Conservation (phyloP, 2,888 invertebrate genomes). For the Corythucha ciliata region DNA sequence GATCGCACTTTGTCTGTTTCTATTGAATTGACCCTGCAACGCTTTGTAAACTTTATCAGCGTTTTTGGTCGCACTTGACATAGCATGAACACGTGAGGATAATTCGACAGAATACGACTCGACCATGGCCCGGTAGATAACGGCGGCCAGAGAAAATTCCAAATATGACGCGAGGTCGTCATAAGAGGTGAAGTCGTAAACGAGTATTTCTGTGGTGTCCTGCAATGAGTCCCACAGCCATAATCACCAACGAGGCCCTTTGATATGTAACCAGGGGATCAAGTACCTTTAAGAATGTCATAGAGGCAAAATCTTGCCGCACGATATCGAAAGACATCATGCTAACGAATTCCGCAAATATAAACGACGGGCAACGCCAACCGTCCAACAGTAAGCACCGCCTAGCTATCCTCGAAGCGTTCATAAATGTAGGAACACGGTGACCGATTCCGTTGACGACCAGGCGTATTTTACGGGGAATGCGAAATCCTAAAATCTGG, state of each 20-base stretch:
- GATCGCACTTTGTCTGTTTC: conserved; percentile 27
- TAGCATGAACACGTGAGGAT: conserved; percentile 27
- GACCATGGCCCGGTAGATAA: conserved; percentile 27
- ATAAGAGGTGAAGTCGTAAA: conserved; percentile 21
- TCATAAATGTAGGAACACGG: conserved; percentile 25
- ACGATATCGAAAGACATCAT: conserved; percentile 21
- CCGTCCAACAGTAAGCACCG: conserved; percentile 5
- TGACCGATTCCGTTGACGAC: conserved; percentile 30
- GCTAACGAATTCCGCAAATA: conserved; percentile 18
- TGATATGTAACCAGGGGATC: too few relatives aligned
- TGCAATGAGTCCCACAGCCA: too few relatives aligned
- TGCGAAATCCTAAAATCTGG: conserved; percentile 17
- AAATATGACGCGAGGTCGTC: conserved; percentile 26
- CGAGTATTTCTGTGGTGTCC: too few relatives aligned
- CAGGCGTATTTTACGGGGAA: conserved; percentile 4
- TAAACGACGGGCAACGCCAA: conserved; percentile 10
- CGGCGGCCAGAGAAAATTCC: conserved; percentile 28
- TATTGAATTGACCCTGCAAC: conserved; percentile 20
- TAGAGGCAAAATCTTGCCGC: too few relatives aligned
- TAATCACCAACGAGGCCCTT: too few relatives aligned
- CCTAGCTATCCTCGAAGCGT: conserved; percentile 24
- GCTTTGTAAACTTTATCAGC: conserved; percentile 22
- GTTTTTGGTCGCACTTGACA: conserved; percentile 29
- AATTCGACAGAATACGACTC: conserved; percentile 28
- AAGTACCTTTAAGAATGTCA: too few relatives aligned